Evolutionary conservation across 92 coral and sea anemone species (phyloP).

Genomic region (Actinostola sp.): DNA sequence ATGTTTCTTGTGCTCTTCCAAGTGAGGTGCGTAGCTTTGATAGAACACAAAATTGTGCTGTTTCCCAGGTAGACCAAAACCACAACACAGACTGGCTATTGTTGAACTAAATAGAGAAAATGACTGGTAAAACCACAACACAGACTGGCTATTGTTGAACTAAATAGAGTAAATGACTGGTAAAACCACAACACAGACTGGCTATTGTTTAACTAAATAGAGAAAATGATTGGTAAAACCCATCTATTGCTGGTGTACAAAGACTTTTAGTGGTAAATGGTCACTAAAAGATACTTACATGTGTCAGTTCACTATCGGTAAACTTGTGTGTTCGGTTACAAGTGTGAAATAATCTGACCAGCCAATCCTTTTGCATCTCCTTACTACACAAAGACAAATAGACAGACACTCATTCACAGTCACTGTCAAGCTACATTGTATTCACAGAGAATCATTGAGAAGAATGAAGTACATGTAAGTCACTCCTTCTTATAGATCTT

Average conservation of each 20-base stretch:
- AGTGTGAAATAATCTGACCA: conserved; percentile 81
- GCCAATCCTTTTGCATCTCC: conserved; percentile 84
- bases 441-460: too few relatives aligned
- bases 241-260: too few relatives aligned
- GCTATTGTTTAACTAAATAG: conserved; percentile 69
- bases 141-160: conserved; percentile 62
- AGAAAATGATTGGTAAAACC: not conserved
- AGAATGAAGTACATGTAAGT: too few relatives aligned
- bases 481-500: too few relatives aligned
- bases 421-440: too few relatives aligned
- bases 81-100: conserved; percentile 86
- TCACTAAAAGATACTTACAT: conserved; percentile 38
- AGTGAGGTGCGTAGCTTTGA: conserved; percentile 94
- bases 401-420: too few relatives aligned
- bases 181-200: not conserved
- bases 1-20: conserved; percentile 98
- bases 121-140: not conserved
- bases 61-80: conserved; percentile 99
- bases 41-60: conserved; percentile 96
- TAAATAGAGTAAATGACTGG: conserved; percentile 15
- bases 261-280: not conserved
- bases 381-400: conserved; percentile 63
- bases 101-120: conserved; percentile 63
- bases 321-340: conserved; percentile 87
- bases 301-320: conserved; percentile 63